A percentile compares a stretch with the other conserved stretches of the same genome.
These are phyloP conservation scores for Thrips palmi DNA, from an alignment of 1,140 invertebrate species.

Conservation along the genomic window DNA sequence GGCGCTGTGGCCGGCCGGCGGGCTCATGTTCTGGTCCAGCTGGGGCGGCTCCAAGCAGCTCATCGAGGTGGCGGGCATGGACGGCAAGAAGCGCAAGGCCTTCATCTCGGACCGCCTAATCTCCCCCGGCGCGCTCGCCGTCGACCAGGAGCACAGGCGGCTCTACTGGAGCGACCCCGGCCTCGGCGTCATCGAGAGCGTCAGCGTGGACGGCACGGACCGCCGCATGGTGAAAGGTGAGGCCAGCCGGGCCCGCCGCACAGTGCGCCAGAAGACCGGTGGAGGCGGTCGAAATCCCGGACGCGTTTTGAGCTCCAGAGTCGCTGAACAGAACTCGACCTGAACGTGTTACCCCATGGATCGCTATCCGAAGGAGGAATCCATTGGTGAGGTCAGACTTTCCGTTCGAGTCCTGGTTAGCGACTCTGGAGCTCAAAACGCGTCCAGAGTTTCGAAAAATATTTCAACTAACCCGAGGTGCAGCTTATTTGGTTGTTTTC, in stretches of 20 bases:
- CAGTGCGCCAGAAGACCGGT: too few species aligned
- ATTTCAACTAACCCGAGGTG: too few species aligned
- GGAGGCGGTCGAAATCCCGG: too few species aligned
- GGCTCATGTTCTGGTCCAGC: slow-evolving; percentile 76
- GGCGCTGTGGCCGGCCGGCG: slow-evolving; percentile 51
- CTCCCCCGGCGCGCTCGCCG: slow-evolving; percentile 64
- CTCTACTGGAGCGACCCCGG: slow-evolving; percentile 72
- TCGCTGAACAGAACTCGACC: too few species aligned
- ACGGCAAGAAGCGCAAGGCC: slow-evolving; percentile 48
- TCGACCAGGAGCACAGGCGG: slow-evolving; percentile 48
- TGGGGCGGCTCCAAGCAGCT: slow-evolving; percentile 56
- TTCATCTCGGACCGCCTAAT: slow-evolving; percentile 50
- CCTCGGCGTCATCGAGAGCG: slow-evolving; percentile 61
- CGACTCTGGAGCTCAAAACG: too few species aligned
- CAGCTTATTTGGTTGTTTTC: background rate
- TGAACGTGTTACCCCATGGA: too few species aligned
- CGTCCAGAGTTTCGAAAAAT: too few species aligned
- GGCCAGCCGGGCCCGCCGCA: too few species aligned
- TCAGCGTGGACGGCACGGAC: slow-evolving; percentile 57
- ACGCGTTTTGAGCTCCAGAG: too few species aligned
- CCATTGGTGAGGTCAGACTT: too few species aligned
- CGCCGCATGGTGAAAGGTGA: slow-evolving; percentile 45
- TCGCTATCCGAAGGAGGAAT: too few species aligned
- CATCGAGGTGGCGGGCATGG: slow-evolving; percentile 76
- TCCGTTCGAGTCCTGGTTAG: too few species aligned